Base-by-base conservation (phyloP, 1,140 invertebrate species). In the Andricus grossulariae region DNA sequence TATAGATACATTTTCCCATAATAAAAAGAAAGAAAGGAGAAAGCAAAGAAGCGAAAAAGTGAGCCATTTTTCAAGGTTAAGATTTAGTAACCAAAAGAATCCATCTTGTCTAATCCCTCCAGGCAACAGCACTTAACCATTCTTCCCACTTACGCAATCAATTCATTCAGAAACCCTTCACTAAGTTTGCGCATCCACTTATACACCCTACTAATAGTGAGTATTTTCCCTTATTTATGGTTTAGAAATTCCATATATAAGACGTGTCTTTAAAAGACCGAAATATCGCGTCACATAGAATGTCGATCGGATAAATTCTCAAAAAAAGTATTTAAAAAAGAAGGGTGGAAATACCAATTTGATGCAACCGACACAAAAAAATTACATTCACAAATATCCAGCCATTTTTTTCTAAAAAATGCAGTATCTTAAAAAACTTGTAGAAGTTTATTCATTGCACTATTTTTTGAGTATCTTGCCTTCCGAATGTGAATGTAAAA, bases 221-320 rank as follows among this genome's bases (percentile, higher is more conserved):
- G n/a, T 82, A 79, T 75, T 76, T 84, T 45, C 39, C 80, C 87
- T 83, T 87, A 86, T 85, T 90, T 90, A 91, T 91, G 90, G 90
- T 89, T 90, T 91, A 90, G 84, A 90, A 89, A 90, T 90, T 91
- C 88, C 89, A 83, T 90, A 89, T 88, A 85, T 87, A 90, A 90
- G 88, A 90, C 88, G 84, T 82, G 52, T 54, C 18, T 18, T 54
- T 54, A 10, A 54, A 19, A 1, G 8, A 54, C 52, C 52, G 52
- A 18, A 19, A n/a, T 18, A 54, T 54, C 6, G 52, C 52, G 16
- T 18, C 52, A 18, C 6, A 45, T 45, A 45, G 39, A 45, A 45
- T 45, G 10, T 11, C 39, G 39, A 45, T 11, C n/a, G 7, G 5
- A 54, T 19, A 19, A 54, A n/a, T 18, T n/a, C 18, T 2, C 7